A percentile compares a stretch with the other conserved stretches of the same genome.
Conservation (phyloP, 2,888 invertebrate genomes). For the Ceratothoa steindachneri region DNA sequence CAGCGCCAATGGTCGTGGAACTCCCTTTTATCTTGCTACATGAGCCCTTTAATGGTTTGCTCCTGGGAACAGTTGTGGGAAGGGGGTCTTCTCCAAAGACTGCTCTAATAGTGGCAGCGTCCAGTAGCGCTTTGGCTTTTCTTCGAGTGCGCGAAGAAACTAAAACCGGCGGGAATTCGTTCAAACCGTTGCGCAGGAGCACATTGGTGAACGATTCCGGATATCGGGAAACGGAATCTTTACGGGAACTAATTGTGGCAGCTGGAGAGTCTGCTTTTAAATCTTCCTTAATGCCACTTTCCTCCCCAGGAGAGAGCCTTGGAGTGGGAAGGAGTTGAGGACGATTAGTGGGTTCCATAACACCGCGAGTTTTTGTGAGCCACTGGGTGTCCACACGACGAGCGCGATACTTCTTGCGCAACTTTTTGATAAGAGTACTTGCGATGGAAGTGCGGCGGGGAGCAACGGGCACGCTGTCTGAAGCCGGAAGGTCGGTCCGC, state of each 20-base stretch:
- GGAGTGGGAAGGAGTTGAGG: slow-evolving; percentile 44
- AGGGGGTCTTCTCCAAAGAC: slow-evolving; percentile 34
- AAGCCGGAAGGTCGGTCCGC: slow-evolving; percentile 42
- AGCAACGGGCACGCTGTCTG: slow-evolving; percentile 43
- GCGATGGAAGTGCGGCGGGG: slow-evolving; percentile 29
- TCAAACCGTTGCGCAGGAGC: slow-evolving; percentile 37
- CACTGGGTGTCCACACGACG: slow-evolving; percentile 25
- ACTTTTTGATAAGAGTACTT: slow-evolving; percentile 35
- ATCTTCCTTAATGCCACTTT: slow-evolving; percentile 3
- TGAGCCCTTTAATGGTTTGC: slow-evolving; percentile 16
- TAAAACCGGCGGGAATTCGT: slow-evolving; percentile 34
- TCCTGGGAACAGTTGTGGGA: slow-evolving; percentile 22
- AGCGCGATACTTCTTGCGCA: slow-evolving; percentile 34
- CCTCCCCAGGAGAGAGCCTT: slow-evolving; percentile 26
- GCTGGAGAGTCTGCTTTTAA: slow-evolving; percentile 18
- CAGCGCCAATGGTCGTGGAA: neutral
- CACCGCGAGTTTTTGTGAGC: slow-evolving; percentile 26
- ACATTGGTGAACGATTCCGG: slow-evolving; percentile 33
- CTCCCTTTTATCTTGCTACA: slow-evolving; percentile 21
- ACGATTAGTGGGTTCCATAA: slow-evolving; percentile 31
- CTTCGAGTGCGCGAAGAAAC: slow-evolving; percentile 38
- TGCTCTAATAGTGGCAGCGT: slow-evolving; percentile 40
- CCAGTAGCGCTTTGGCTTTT: slow-evolving; percentile 35
- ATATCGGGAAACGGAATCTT: slow-evolving; percentile 39
- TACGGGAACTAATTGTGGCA: slow-evolving; percentile 36